These are phyloP conservation scores for Notamacropus eugenii DNA, from an alignment of 2,797 vertebrate genomes.

Conservation along the genomic window DNA sequence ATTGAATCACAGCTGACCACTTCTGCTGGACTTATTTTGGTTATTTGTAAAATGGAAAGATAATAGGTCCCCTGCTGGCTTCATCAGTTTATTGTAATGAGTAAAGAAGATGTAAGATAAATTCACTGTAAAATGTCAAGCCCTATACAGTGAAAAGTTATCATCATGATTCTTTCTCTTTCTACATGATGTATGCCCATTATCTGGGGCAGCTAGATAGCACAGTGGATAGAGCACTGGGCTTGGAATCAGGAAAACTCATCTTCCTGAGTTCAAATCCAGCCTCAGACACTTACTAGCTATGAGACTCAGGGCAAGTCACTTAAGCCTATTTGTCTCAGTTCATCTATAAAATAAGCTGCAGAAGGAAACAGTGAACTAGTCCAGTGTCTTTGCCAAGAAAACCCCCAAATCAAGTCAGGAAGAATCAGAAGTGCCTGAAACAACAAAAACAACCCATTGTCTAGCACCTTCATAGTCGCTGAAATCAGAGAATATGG, in stretches of 20 bases:
- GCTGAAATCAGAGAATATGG: not conserved
- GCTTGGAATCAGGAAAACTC: not conserved
- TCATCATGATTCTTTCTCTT: not conserved
- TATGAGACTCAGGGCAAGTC: not conserved
- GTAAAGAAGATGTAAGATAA: not conserved
- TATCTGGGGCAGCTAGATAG: not conserved
- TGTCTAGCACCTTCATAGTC: not conserved
- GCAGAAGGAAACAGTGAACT: not conserved
- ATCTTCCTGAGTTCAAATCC: not conserved
- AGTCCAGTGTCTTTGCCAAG: not conserved
- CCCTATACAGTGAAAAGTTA: not conserved
- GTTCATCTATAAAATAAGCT: not conserved
- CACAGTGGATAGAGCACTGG: not conserved
- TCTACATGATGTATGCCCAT: not conserved
- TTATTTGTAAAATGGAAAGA: not conserved
- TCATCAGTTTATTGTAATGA: not conserved
- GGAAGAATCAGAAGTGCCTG: not conserved
- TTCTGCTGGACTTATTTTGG: not conserved
- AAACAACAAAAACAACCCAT: not conserved
- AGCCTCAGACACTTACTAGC: not conserved
- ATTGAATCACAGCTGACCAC: not conserved
- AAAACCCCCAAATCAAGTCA: not conserved
- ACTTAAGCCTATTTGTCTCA: not conserved
- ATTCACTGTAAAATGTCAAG: not conserved
- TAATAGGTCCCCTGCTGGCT: not conserved